Percentiles rank a stretch among this genome's conserved stretches.
Evolutionary conservation across 2,113 vertebrate species (phyloP).

Genomic region (Turdus rufiventris): DNA sequence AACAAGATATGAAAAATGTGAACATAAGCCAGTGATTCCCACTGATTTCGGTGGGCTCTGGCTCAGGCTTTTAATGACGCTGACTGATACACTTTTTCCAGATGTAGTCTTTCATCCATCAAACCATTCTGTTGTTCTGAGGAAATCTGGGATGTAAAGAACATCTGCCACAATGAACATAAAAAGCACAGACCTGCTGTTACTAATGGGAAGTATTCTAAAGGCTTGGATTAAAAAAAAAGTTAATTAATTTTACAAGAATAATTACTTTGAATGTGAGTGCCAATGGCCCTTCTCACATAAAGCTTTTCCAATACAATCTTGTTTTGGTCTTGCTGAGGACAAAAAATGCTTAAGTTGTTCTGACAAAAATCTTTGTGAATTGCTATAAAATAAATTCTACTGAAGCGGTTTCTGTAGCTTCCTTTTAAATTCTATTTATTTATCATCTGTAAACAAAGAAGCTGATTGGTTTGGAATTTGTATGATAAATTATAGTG

Average conservation of each 20-base stretch:
- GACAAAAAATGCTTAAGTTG: conserved; percentile 12
- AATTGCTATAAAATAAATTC: neutral
- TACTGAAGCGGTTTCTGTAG: neutral
- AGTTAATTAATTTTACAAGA: conserved; percentile 63
- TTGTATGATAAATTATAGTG: conserved; percentile 2
- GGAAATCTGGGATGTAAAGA: conserved; percentile 35
- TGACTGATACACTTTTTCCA: conserved; percentile 31
- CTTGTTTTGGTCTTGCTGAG: conserved; percentile 13
- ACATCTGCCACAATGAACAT: conserved; percentile 50
- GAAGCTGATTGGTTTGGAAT: neutral
- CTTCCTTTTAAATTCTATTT: conserved; percentile 1
- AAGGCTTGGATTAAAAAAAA: conserved; percentile 18
- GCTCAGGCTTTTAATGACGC: neutral
- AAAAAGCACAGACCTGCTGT: conserved; percentile 49
- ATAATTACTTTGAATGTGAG: conserved; percentile 39
- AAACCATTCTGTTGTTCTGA: conserved; percentile 32
- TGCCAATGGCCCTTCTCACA: conserved; percentile 27
- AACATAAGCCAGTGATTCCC: neutral
- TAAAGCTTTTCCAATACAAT: conserved; percentile 29
- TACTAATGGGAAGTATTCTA: conserved; percentile 33
- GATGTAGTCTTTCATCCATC: conserved; percentile 37
- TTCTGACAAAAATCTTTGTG: neutral
- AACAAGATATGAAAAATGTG: conserved; percentile 48
- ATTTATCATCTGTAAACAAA: conserved; percentile 18
- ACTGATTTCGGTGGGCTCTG: conserved; percentile 27